A percentile compares a stretch with the other conserved stretches of the same genome.
These are phyloP conservation scores for Actinia equina DNA, from an alignment of 64 coral and sea anemone species.

Conservation along the genomic window DNA sequence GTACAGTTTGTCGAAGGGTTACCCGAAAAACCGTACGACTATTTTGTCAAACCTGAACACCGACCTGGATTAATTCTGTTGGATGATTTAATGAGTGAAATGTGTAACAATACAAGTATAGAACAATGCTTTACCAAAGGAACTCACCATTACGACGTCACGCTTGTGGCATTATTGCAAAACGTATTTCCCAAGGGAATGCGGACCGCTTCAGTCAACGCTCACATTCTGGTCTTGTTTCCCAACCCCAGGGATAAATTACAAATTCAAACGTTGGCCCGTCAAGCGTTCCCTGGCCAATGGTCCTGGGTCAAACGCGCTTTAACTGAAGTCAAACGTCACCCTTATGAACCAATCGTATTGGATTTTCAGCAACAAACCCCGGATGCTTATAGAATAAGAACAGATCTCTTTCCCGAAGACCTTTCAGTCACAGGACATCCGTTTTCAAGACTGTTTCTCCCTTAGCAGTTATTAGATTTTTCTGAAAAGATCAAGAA, in stretches of 20 bases:
- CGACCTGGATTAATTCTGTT: slow-evolving; percentile 20
- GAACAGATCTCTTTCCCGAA: neutral
- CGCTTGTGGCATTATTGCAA: slow-evolving; percentile 25
- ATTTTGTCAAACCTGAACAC: slow-evolving; percentile 10
- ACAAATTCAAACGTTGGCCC: neutral
- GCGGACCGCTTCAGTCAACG: slow-evolving; percentile 27
- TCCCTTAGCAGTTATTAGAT: too few species aligned
- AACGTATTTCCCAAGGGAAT: slow-evolving; percentile 33
- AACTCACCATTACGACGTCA: slow-evolving; percentile 34
- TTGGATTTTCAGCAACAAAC: slow-evolving; percentile 7
- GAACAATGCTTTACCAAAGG: slow-evolving; percentile 39
- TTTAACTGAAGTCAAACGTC: neutral
- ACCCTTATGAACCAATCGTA: neutral
- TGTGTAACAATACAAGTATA: slow-evolving; percentile 11
- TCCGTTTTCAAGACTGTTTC: too few species aligned
- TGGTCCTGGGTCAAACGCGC: neutral
- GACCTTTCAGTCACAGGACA: neutral
- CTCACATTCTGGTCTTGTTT: slow-evolving; percentile 19
- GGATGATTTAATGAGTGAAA: slow-evolving; percentile 48
- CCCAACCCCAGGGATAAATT: neutral
- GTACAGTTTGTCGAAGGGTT: slow-evolving; percentile 10
- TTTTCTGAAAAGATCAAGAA: too few species aligned
- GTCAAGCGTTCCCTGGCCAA: neutral
- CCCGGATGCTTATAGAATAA: neutral
- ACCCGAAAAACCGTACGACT: slow-evolving; percentile 22